Percentiles rank a stretch among this genome's conserved stretches.
phyloP scores from a whole-genome alignment of 2,113 vertebrate species.

The Atlantisia rogersi region DNA sequence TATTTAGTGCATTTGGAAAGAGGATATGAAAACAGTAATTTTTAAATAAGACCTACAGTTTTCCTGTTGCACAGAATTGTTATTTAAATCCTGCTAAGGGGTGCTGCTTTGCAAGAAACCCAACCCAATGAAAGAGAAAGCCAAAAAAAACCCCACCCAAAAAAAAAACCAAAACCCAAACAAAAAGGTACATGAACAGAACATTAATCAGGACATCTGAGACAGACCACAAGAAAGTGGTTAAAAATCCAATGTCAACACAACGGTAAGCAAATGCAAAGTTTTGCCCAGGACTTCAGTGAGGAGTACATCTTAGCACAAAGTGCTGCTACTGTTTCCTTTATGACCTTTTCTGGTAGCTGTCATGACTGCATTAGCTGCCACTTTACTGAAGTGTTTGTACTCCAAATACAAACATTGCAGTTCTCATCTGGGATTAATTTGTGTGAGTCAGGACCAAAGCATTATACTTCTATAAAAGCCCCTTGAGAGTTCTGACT shows the following conservation, averaged over 20 bases:
- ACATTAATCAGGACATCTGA: neutral
- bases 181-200: neutral
- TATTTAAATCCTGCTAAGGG: neutral
- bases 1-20: neutral
- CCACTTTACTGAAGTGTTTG: neutral
- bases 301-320: neutral
- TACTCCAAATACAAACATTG: neutral
- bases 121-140: fast-evolving
- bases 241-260: neutral
- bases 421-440: neutral
- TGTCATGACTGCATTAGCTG: neutral
- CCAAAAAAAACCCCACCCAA: too few species aligned
- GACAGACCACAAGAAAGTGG: neutral
- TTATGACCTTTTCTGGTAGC: neutral
- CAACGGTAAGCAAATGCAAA: neutral
- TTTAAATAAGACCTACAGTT: neutral
- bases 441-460: neutral
- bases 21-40: neutral
- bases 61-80: neutral
- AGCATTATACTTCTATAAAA: neutral
- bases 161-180: too few species aligned
- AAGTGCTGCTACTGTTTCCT: neutral
- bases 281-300: neutral
- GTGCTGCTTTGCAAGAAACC: neutral
- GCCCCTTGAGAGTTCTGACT: neutral